Evolutionary conservation across 2,888 invertebrate species (phyloP).

Genomic region (Phaonia tiefii): DNA sequence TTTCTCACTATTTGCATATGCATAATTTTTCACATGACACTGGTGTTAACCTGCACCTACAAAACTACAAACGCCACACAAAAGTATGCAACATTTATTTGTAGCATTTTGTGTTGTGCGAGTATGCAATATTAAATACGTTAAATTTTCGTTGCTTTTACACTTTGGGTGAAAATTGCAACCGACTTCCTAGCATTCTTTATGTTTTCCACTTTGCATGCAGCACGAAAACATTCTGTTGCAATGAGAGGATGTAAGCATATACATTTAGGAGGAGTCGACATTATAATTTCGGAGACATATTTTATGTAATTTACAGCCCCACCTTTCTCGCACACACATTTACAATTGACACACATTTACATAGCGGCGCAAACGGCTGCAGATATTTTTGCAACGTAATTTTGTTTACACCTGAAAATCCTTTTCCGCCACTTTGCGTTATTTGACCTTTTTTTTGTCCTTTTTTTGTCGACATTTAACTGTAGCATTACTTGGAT

Average conservation of each 20-base stretch:
- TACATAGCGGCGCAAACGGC: too few relatives aligned
- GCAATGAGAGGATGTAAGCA: too few relatives aligned
- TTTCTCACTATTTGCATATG: constrained; percentile 25
- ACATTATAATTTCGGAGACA: constrained; percentile 35
- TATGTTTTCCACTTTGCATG: too few relatives aligned
- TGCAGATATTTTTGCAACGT: constrained; percentile 47
- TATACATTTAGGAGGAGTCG: not conserved
- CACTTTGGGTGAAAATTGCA: constrained; percentile 33
- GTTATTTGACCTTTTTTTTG: too few relatives aligned
- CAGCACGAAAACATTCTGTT: too few relatives aligned
- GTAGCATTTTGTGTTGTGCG: not conserved
- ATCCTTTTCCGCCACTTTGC: constrained; percentile 45
- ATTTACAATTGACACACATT: constrained; percentile 53
- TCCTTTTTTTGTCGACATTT: too few relatives aligned
- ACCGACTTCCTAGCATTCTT: not conserved
- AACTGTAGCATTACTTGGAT: too few relatives aligned
- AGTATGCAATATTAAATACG: constrained; percentile 36
- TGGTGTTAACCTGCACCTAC: too few relatives aligned
- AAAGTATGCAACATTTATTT: constrained; percentile 30
- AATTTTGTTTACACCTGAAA: constrained; percentile 57
- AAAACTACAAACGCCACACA: not conserved
- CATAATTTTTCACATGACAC: not conserved
- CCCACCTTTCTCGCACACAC: not conserved
- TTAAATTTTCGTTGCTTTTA: constrained; percentile 20
- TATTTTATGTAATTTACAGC: constrained; percentile 28